Percentiles rank a stretch among this genome's conserved stretches.
Evolutionary conservation across 2,888 invertebrate species (phyloP).

Genomic region (Galerucella pusilla): DNA sequence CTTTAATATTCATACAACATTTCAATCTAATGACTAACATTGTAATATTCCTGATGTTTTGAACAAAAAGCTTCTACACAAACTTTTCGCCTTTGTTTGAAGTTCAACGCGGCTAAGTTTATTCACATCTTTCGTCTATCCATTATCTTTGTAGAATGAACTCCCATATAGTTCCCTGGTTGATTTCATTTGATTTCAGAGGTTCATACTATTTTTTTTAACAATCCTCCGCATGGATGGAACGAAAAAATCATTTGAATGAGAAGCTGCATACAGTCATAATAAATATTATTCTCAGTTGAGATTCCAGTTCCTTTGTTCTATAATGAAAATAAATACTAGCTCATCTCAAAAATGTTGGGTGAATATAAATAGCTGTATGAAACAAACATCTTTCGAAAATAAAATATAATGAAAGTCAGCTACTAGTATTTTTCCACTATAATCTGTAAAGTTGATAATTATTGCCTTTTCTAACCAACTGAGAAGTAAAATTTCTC

Average conservation of each 20-base stretch:
- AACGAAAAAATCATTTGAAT: neutral
- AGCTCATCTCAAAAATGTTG: no score
- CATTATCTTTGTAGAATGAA: neutral
- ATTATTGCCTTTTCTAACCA: no score
- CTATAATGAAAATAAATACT: neutral
- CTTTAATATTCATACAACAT: neutral
- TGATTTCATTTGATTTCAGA: neutral
- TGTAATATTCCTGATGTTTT: neutral
- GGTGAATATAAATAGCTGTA: no score
- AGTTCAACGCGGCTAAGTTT: neutral
- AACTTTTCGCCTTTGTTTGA: neutral
- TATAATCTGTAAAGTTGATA: no score
- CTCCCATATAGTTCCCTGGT: neutral
- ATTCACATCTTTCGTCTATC: neutral
- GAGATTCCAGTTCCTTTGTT: neutral
- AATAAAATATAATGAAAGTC: no score
- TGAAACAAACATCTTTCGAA: no score
- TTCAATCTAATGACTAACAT: neutral
- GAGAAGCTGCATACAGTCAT: neutral
- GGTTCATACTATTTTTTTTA: neutral
- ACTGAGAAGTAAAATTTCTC: no score
- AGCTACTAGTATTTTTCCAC: no score
- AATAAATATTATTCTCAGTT: neutral
- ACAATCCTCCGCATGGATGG: neutral
- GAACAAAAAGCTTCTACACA: neutral